Conservation (phyloP, 2,888 invertebrate species). For the Cosmorhoe ocellata region DNA sequence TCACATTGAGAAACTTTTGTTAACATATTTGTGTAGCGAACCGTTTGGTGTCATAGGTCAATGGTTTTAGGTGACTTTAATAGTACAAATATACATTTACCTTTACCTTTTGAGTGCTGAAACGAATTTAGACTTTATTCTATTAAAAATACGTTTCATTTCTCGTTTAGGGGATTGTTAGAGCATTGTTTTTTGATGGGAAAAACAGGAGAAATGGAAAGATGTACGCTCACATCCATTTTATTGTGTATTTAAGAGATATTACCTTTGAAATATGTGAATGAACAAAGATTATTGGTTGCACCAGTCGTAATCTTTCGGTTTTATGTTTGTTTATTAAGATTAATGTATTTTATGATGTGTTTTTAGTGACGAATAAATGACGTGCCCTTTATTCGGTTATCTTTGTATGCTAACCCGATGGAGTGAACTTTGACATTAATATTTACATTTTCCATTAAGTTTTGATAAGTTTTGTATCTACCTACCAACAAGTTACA, state of each 20-base stretch:
- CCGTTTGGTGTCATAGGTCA: constrained; percentile 45
- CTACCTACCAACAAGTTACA: no score
- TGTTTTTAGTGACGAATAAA: constrained; percentile 21
- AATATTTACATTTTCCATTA: constrained; percentile 6
- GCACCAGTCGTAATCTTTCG: constrained; percentile 25
- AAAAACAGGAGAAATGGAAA: constrained; percentile 42
- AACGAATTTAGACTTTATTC: constrained; percentile 18
- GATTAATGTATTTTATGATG: constrained; percentile 22
- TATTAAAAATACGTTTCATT: neutral
- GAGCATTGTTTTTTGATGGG: constrained; percentile 37
- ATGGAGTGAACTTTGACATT: constrained; percentile 6
- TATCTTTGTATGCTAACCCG: constrained; percentile 9
- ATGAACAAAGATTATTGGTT: constrained; percentile 25
- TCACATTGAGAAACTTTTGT: constrained; percentile 51
- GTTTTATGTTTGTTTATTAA: constrained; percentile 29
- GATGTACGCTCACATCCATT: constrained; percentile 42
- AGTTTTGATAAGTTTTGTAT: no score
- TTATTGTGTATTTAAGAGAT: constrained; percentile 47
- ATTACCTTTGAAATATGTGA: constrained; percentile 38
- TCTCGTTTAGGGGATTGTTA: neutral
- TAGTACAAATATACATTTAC: constrained; percentile 35
- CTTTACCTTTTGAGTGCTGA: neutral
- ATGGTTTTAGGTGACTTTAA: constrained; percentile 52
- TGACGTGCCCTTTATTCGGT: constrained; percentile 1
- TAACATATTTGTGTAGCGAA: constrained; percentile 50